Base-by-base conservation (phyloP, 1,140 invertebrate species). In the Theocolax elegans region DNA sequence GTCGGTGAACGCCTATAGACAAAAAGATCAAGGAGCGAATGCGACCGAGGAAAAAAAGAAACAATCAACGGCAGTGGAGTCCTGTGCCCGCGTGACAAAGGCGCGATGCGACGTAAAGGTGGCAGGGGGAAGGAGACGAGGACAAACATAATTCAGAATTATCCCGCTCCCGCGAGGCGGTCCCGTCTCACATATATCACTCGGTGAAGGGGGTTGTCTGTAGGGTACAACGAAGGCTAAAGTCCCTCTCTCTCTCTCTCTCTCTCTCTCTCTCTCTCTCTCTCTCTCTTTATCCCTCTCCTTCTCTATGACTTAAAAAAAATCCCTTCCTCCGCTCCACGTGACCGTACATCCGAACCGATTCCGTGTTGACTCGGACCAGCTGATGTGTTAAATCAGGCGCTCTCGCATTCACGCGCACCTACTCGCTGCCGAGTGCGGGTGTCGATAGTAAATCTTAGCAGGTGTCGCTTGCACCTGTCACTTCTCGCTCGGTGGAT, bases 101-200 rank as follows among this genome's bases (percentile, higher is more conserved):
- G 72, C 53, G 67, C 67, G 65, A 65, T 67, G 73, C 74, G 68
- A 72, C 69, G 73, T 66, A 77, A 71, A 71, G 67, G 60, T 76
- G 51, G 67, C 72, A 77, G 71, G 67, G 74, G 69, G 35, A 19
- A 60, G 69, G 73, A 72, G 77, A 81, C 72, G 79, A 81, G 80
- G 76, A 78, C 79, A 79, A 76, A 79, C 80, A 84, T 83, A 82
- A 83, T 82, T 84, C 81, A 82, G 81, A 82, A 84, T 84, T 83
- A 84, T 81, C 79, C 77, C 73, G 13, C 23, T 56, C 51, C 49
- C 60, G 74, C 75, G 74, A 80, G 77, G 77, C 77, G 76, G 74
- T 74, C 76, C 75, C 67, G 58, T 80, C 74, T 76, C 77, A 75
- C 78, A 82, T 83, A 81, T 80, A 81, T 84, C 80, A 84, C 72